Evolutionary conservation across 1,140 invertebrate species (phyloP), one percentile per base, ranked within the genome.

Genomic region (Pseudomyrmex pallidus): DNA sequence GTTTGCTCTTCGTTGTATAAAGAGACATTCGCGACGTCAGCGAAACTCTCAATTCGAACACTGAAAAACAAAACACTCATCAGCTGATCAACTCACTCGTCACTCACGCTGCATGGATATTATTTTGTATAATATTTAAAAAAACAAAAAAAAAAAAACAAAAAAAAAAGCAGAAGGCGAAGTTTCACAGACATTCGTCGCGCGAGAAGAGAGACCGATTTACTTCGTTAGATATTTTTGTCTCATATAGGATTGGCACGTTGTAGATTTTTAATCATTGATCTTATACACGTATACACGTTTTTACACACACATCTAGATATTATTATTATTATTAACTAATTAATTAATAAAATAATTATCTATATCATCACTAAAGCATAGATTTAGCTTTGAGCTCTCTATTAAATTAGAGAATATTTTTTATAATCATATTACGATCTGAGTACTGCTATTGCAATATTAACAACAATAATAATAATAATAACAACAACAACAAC

Each of bases 381-480:
- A 61, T 80, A 89, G 76, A 87, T 22, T 35, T 90, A 87, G 67
- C 52, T 90, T 91, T 86, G 90, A 93, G 92, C 92, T 94, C 93
- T 94, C 91, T 93, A 92, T 90, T 92, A 93, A 93, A 84, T 76
- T 92, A 93, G 89, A 93, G 86, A 84, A 93, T 94, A 93, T 94
- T 94, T 93, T 91, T 94, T 94, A 90, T 93, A 93, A 94, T 90
- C 35, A 35, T 88, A 91, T 90, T 90, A 92, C 87, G 86, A 92
- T 92, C 87, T 90, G 91, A 94, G 90, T 94, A 94, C 93, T 93
- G 92, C 91, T 94, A 93, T 93, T 35, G 35, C 35, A 35, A 35
- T 35, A 35, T 35, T 35, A 35, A 35, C 35, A 35, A 35, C 35
- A 35, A 35, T 35, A 35, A 35, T 35, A 35, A 7, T 35, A 35